Conservation (phyloP, 2,797 vertebrate genomes). For the Semotilus atromaculatus region DNA sequence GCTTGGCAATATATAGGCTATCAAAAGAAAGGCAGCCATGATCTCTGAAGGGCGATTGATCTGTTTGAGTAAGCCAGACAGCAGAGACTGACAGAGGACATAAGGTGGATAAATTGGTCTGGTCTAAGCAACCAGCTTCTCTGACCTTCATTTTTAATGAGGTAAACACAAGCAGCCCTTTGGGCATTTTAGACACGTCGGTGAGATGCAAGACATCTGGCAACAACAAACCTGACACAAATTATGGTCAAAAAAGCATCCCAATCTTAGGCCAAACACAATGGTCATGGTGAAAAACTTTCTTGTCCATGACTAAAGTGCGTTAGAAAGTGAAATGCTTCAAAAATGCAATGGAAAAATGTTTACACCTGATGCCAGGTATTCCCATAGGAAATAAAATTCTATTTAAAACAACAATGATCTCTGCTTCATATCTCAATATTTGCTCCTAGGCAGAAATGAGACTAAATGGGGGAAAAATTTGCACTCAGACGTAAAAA, state of each 20-base stretch:
- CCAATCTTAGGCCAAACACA: not conserved
- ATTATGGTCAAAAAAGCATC: conserved; percentile 24
- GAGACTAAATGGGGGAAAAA: not conserved
- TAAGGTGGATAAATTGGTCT: conserved; percentile 51
- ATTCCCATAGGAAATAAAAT: not conserved
- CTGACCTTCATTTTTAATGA: conserved; percentile 61
- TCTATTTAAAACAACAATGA: not conserved
- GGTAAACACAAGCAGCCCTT: conserved; percentile 53
- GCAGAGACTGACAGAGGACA: conserved; percentile 47
- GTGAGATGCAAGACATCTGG: conserved; percentile 52
- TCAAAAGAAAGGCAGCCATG: conserved; percentile 12
- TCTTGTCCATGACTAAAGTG: not conserved
- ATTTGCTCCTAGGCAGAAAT: not conserved
- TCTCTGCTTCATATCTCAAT: not conserved
- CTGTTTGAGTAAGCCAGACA: conserved; percentile 48
- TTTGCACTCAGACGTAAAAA: not conserved
- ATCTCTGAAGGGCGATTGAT: conserved; percentile 34
- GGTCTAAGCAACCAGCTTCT: conserved; percentile 48
- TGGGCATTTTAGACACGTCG: conserved; percentile 33
- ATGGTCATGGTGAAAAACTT: not conserved
- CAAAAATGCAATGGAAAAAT: not conserved
- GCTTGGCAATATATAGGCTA: conserved; percentile 37
- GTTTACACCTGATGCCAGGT: not conserved
- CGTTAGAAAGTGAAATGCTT: not conserved
- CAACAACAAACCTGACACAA: conserved; percentile 46